These are phyloP conservation scores for Aphelenchoides bicaudatus DNA, from an alignment of 2,888 invertebrate species.

Conservation along the genomic window DNA sequence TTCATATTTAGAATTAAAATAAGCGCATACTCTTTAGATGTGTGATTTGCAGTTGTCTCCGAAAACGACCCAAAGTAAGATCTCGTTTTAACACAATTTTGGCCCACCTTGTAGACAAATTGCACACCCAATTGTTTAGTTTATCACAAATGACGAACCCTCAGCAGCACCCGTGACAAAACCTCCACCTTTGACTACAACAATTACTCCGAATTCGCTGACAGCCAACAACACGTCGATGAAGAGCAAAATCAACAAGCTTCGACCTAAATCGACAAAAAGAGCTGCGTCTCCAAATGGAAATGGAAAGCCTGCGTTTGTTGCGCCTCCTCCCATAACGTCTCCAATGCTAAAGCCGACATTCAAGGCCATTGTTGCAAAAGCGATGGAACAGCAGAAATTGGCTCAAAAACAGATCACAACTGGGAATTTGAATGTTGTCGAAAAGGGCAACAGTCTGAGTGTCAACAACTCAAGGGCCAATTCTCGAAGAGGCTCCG, in stretches of 20 bases:
- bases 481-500: neutral
- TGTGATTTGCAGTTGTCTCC: slow-evolving; percentile 52
- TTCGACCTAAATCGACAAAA: slow-evolving; percentile 16
- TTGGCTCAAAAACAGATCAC: neutral
- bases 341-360: slow-evolving; percentile 28
- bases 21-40: neutral
- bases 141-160: slow-evolving; percentile 17
- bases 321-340: slow-evolving; percentile 28
- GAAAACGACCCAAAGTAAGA: slow-evolving; percentile 46
- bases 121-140: no score
- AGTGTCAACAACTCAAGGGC: no score
- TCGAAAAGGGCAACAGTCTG: neutral
- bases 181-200: slow-evolving; percentile 15
- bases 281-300: slow-evolving; percentile 9
- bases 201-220: slow-evolving; percentile 8
- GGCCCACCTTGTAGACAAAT: no score
- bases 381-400: slow-evolving; percentile 21
- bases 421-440: slow-evolving; percentile 11
- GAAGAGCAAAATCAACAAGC: slow-evolving; percentile 4
- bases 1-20: neutral
- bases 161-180: slow-evolving; percentile 14
- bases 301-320: slow-evolving; percentile 16
- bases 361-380: slow-evolving; percentile 26
- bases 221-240: slow-evolving; percentile 7
- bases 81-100: slow-evolving; percentile 27